Percentiles rank a stretch among this genome's conserved stretches.
Conservation (phyloP, 2,888 invertebrate species). For the Ellobium chinense region DNA sequence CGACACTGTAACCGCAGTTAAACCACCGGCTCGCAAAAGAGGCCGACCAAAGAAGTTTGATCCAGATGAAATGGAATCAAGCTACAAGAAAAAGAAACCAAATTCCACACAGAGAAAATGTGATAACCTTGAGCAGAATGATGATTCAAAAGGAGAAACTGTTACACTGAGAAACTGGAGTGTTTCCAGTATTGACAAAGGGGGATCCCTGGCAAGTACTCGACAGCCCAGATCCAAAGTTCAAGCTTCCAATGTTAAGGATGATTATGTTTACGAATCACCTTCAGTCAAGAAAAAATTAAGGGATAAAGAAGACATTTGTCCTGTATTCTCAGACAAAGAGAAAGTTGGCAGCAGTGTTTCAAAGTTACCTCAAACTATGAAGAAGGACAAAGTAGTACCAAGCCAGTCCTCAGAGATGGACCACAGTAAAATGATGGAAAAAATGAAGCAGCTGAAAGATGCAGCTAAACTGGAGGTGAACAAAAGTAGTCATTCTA, state of each 20-base stretch:
- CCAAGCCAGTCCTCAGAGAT: no score
- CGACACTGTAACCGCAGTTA: not conserved
- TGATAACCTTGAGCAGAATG: no score
- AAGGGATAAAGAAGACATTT: no score
- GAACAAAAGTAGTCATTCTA: not conserved
- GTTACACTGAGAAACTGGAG: not conserved
- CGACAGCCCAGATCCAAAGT: not conserved
- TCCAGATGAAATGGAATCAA: conserved; percentile 46
- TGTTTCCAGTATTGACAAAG: not conserved
- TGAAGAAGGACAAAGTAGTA: no score
- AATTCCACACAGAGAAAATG: no score
- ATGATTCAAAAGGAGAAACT: not conserved
- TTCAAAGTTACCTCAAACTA: no score
- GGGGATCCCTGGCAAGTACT: not conserved
- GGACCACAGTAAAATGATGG: conserved; percentile 15
- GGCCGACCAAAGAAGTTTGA: conserved; percentile 43
- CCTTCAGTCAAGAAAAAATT: not conserved
- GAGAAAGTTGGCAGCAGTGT: no score
- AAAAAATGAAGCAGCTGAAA: conserved; percentile 36
- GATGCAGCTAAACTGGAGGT: conserved; percentile 26
- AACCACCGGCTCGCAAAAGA: conserved; percentile 31
- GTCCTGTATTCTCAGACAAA: no score
- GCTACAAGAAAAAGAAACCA: conserved; percentile 43
- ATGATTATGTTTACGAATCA: not conserved
- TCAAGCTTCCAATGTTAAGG: not conserved